A percentile compares a stretch with the other conserved stretches of the same genome.
phyloP scores from a whole-genome alignment of 2,113 vertebrate genomes.

The Butorides virescens region DNA sequence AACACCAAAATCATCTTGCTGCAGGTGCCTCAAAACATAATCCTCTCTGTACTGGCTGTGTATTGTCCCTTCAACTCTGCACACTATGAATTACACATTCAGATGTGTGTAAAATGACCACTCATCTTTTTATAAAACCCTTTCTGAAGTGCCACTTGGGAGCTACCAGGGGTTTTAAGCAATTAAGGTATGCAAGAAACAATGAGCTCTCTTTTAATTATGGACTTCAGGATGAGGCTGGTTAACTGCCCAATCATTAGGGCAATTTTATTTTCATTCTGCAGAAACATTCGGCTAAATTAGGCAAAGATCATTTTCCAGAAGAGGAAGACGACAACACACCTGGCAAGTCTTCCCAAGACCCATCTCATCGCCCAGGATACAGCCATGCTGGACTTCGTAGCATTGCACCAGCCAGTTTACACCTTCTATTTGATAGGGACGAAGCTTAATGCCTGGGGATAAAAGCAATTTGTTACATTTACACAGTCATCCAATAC shows the following conservation, averaged over 20 bases:
- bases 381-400: constrained; percentile 82
- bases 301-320: neutral
- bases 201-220: neutral
- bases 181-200: neutral
- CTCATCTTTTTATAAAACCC: neutral
- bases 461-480: neutral
- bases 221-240: neutral
- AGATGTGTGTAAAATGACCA: neutral
- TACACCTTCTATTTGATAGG: constrained; percentile 88
- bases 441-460: constrained; percentile 80
- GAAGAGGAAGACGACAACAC: neutral
- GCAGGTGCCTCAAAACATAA: neutral
- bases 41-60: neutral
- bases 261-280: neutral
- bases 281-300: neutral
- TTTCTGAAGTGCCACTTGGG: neutral
- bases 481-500: neutral
- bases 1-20: neutral
- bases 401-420: constrained; percentile 83
- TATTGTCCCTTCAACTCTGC: neutral
- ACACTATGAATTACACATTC: neutral
- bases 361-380: constrained; percentile 95
- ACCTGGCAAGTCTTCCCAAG: constrained; percentile 97
- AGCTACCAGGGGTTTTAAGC: neutral
- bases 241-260: neutral